These are phyloP conservation scores for Drosophila subpulchrella DNA, from an alignment of 1,140 invertebrate species.

Conservation along the genomic window DNA sequence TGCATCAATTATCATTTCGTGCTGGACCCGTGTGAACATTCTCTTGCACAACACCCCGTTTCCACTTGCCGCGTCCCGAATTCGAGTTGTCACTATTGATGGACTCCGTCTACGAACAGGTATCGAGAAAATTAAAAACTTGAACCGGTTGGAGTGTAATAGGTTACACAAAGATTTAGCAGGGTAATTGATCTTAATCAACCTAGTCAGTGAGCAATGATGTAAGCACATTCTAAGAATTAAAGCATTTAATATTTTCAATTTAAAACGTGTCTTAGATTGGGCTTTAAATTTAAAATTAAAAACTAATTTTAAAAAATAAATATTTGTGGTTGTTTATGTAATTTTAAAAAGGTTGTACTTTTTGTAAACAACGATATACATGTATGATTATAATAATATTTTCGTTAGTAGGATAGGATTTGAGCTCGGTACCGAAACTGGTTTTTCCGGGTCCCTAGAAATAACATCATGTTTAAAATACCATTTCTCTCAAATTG, in stretches of 20 bases:
- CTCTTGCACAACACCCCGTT: conserved; percentile 17
- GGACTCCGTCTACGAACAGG: conserved; percentile 42
- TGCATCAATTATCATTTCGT: conserved; percentile 70
- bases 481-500: too few relatives aligned
- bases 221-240: conserved; percentile 4
- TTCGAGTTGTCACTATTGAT: conserved; percentile 43
- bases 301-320: not conserved
- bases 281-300: too few relatives aligned
- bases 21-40: conserved; percentile 67
- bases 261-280: not conserved
- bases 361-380: too few relatives aligned
- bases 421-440: too few relatives aligned
- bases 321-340: too few relatives aligned
- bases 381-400: not conserved
- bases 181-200: conserved; percentile 49
- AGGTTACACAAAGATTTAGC: conserved; percentile 15
- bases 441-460: too few relatives aligned
- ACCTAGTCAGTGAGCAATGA: conserved; percentile 31
- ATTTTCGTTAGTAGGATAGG: not conserved
- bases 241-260: conserved; percentile 3
- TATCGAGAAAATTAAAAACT: conserved; percentile 21
- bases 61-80: not conserved
- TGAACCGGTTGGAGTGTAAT: conserved; percentile 38
- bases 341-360: too few relatives aligned
- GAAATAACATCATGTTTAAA: too few relatives aligned